Percentiles rank a stretch among this genome's conserved stretches.
Evolutionary conservation across 2,113 vertebrate species (phyloP).

Genomic region (Felis catus): DNA sequence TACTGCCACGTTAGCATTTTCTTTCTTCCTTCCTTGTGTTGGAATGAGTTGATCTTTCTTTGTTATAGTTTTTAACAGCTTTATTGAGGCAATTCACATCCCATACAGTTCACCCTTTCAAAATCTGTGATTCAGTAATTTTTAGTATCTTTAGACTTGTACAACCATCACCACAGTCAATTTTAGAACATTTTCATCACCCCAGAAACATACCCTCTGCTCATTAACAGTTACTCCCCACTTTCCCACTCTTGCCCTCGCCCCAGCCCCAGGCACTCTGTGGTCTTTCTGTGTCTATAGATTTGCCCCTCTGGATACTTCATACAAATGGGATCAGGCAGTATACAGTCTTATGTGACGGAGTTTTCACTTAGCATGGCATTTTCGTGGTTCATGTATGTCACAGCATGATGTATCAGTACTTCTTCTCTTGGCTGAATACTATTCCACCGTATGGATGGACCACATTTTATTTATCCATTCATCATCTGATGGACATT

Average conservation of each 20-base stretch:
- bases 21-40: conserved; percentile 37
- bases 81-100: conserved; percentile 31
- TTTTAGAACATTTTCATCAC: conserved; percentile 34
- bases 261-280: neutral
- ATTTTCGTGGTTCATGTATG: neutral
- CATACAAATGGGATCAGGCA: neutral
- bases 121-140: neutral
- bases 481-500: neutral
- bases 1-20: neutral
- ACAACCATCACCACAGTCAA: neutral
- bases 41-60: neutral
- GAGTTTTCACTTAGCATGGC: neutral
- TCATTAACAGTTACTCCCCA: neutral
- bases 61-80: conserved; percentile 34
- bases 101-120: neutral
- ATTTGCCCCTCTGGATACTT: conserved; percentile 6
- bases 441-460: neutral
- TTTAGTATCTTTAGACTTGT: conserved; percentile 31
- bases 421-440: neutral
- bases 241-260: neutral
- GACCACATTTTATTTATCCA: neutral
- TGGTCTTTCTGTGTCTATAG: neutral
- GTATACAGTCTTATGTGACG: neutral
- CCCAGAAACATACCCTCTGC: neutral
- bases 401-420: neutral